These are phyloP conservation scores for Dendrocincla fuliginosa DNA, from an alignment of 2,797 vertebrate species.

Conservation along the genomic window DNA sequence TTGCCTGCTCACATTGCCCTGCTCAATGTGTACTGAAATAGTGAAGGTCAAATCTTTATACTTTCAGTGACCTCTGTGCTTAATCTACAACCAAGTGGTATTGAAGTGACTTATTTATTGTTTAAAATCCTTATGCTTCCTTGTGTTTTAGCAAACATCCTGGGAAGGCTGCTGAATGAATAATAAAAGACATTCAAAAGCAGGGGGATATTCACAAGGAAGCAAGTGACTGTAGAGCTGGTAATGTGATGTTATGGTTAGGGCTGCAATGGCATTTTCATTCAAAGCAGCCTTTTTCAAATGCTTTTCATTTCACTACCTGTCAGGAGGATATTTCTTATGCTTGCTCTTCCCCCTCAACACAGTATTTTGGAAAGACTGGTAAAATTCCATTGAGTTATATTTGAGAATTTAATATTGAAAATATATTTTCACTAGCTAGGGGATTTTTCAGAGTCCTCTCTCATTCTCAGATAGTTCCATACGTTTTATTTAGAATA, in stretches of 20 bases:
- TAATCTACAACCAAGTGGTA: background rate
- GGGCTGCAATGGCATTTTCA: background rate
- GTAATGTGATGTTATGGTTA: background rate
- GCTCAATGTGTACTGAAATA: background rate
- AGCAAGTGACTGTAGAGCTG: background rate
- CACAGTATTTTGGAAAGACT: background rate
- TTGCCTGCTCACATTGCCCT: background rate
- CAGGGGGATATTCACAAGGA: background rate
- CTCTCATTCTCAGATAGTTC: background rate
- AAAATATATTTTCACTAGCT: background rate
- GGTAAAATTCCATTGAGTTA: background rate
- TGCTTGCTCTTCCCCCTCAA: background rate
- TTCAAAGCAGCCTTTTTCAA: constrained; percentile 28
- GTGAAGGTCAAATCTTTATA: background rate
- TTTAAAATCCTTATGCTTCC: background rate
- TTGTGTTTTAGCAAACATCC: background rate
- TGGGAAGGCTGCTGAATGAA: background rate
- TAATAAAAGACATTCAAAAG: constrained; percentile 4
- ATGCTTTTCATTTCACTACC: background rate
- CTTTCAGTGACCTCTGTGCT: background rate
- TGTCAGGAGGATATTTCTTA: constrained; percentile 13
- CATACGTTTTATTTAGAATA: background rate
- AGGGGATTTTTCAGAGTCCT: background rate
- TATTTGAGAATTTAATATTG: background rate
- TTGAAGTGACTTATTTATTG: background rate